Evolutionary conservation across 2,888 invertebrate species (phyloP), one percentile per base, ranked within the genome.

Genomic region (Pristionchus mayeri): DNA sequence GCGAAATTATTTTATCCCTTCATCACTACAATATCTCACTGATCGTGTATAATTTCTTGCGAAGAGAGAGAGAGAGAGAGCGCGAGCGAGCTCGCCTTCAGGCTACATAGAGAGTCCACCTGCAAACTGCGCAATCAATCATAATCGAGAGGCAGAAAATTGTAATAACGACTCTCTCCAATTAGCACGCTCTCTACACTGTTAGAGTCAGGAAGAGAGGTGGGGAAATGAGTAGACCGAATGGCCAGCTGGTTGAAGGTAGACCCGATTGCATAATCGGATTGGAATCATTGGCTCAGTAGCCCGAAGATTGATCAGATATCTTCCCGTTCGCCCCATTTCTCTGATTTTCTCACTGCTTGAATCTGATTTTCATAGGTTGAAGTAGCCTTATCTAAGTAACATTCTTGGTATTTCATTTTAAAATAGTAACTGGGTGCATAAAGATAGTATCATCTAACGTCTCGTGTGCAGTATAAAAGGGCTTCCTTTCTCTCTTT

Each of bases 401-500:
- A n/a, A n/a, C n/a, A n/a, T n/a, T n/a, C n/a, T n/a, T n/a, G n/a
- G n/a, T n/a, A n/a, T n/a, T n/a, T n/a, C n/a, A n/a, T n/a, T n/a
- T n/a, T n/a, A n/a, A n/a, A n/a, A n/a, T n/a, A n/a, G n/a, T n/a
- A n/a, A n/a, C n/a, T n/a, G n/a, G n/a, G n/a, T n/a, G n/a, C n/a
- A n/a, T n/a, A n/a, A n/a, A n/a, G n/a, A n/a, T n/a, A n/a, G n/a
- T n/a, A n/a, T n/a, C n/a, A n/a, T n/a, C n/a, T n/a, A n/a, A n/a
- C n/a, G n/a, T n/a, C n/a, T n/a, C n/a, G n/a, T n/a, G n/a, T n/a
- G n/a, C n/a, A 71, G 71, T 44, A 71, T 40, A n/a, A 40, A 71
- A 71, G n/a, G 30, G 63, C 24, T 37, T 40, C 40, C 30, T 71
- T 44, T 71, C 71, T 71, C 71, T 71, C 71, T 71, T 30, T 6